A percentile compares a stretch with the other conserved stretches of the same genome.
Evolutionary conservation across 2,888 invertebrate genomes (phyloP).

Genomic region (Allolobophora icterica): DNA sequence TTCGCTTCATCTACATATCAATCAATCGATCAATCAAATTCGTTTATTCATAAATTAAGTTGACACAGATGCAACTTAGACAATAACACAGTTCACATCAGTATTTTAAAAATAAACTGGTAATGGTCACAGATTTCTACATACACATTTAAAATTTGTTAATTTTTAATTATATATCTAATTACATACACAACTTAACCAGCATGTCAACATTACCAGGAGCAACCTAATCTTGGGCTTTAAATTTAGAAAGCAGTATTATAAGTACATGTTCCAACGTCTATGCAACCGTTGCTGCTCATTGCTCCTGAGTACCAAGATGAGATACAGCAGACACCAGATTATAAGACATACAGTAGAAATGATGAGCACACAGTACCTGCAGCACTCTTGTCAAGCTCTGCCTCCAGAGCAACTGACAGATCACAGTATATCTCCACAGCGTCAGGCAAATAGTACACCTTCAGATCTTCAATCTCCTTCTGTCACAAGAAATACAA

Average conservation of each 20-base stretch:
- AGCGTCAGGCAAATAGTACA: background rate
- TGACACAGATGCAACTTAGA: no score
- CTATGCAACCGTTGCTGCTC: background rate
- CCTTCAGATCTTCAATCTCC: constrained; percentile 21
- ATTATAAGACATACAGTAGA: background rate
- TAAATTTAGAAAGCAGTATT: background rate
- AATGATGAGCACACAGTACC: background rate
- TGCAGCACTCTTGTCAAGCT: background rate
- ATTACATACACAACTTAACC: background rate
- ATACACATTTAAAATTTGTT: background rate
- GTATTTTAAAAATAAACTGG: background rate
- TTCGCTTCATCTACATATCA: background rate
- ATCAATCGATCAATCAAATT: no score
- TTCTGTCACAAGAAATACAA: background rate
- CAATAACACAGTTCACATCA: background rate
- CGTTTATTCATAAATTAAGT: no score
- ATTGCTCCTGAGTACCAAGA: background rate
- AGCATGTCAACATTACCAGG: background rate
- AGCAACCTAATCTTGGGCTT: background rate
- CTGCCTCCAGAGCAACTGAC: background rate
- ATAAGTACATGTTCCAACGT: constrained; percentile 1
- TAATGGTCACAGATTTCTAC: background rate
- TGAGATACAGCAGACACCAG: background rate
- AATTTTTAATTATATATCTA: background rate
- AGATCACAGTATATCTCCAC: background rate